Evolutionary conservation across 2,888 invertebrate genomes (phyloP), one percentile per base, ranked within the genome.

Genomic region (Campoletis raptor): DNA sequence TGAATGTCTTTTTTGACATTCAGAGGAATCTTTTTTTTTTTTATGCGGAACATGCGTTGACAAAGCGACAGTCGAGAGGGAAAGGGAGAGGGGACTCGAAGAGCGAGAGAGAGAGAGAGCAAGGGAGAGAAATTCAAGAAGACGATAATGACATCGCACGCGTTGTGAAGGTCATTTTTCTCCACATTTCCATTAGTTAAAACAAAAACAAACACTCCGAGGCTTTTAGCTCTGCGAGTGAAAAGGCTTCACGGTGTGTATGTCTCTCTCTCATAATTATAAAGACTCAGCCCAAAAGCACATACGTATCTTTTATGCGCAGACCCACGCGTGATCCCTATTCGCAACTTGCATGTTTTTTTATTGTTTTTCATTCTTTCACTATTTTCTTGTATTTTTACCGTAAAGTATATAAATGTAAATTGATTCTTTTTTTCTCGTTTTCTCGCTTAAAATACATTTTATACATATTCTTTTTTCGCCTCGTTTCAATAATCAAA

Each of bases 361-460:
- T 76, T 48, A 61, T 80, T 52, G 42, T 69, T 72, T 78, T 74
- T 76, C 45, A 89, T 88, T 89, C 88, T 89, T 85, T 89, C 86
- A 83, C 90, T 24, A 88, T 87, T 86, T 91, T 90, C 89, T 88
- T 87, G 87, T 89, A 89, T 89, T 86, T 85, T 90, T 89, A 90
- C 88, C 86, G 88, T 89, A 89, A 90, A 89, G 89, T 83, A 86
- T 86, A 86, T 86, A 90, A 90, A 87, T 89, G 89, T 91, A 89
- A 91, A 90, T 90, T 89, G 89, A 85, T 88, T 86, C 30, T 85
- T 84, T 78, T 87, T 77, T 66, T 67, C 24, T 61, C 61, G 9
- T 61, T 69, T 54, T 40, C 88, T 91, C 90, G 90, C 91, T 91
- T 92, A 91, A 91, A 92, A 92, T 91, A 92, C 91, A 91, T 89